Conservation (phyloP, 1,140 invertebrate genomes). For the Musca domestica region DNA sequence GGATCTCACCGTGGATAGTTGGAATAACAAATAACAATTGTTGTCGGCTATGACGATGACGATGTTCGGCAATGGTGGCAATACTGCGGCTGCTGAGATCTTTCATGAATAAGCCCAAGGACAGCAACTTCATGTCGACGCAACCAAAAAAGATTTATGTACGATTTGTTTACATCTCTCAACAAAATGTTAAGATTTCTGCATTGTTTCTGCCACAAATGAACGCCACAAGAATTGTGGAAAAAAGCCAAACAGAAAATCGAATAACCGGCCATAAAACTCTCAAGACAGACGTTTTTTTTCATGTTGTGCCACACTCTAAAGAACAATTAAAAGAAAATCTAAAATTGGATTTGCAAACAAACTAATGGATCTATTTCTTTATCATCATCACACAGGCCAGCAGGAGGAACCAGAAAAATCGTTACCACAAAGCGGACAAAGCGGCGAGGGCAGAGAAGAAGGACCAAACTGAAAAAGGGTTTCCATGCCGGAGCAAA, state of each 20-base stretch:
- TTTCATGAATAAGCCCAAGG: slow-evolving; percentile 22
- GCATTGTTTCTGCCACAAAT: no score
- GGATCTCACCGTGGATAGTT: no score
- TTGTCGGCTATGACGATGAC: no score
- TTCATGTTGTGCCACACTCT: neutral
- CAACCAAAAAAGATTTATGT: slow-evolving; percentile 22
- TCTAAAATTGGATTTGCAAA: slow-evolving; percentile 1
- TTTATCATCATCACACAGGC: neutral
- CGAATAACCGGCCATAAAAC: slow-evolving; percentile 4
- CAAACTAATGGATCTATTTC: no score
- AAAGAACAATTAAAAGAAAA: slow-evolving; percentile 17
- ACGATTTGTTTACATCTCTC: slow-evolving; percentile 20
- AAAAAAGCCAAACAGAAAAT: no score
- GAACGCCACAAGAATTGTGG: no score
- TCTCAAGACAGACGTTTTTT: neutral
- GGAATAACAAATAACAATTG: no score
- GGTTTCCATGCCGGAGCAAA: no score
- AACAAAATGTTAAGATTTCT: slow-evolving; percentile 20
- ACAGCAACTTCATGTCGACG: slow-evolving; percentile 19
- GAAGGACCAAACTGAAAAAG: no score
- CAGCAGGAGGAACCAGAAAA: neutral
- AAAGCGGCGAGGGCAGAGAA: no score
- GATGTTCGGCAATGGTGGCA: neutral
- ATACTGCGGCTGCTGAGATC: neutral
- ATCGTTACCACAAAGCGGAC: neutral